These are phyloP conservation scores for Philypnodon macrostomus DNA, from an alignment of 2,797 vertebrate species.

Conservation along the genomic window DNA sequence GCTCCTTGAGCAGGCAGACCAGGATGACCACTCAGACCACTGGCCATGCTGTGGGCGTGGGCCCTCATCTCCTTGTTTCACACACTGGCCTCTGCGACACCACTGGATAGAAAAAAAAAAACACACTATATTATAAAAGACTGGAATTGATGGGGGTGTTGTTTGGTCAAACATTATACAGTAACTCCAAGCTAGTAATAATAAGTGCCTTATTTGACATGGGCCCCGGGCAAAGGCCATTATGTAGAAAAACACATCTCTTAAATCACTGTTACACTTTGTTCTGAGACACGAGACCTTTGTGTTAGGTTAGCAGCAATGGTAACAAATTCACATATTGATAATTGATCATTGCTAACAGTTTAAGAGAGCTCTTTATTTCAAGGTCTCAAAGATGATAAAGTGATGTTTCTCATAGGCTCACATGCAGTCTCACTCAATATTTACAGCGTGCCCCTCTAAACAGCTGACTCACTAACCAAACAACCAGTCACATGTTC, in stretches of 20 bases:
- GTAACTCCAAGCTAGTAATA: background rate
- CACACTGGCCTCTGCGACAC: slow-evolving; percentile 90
- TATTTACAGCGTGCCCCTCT: slow-evolving; percentile 6
- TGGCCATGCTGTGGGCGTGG: slow-evolving; percentile 82
- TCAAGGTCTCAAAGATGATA: background rate
- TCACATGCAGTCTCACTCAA: slow-evolving; percentile 4
- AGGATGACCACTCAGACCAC: slow-evolving; percentile 87
- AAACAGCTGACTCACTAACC: slow-evolving; percentile 29
- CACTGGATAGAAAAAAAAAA: slow-evolving; percentile 74
- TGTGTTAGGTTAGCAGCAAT: no score
- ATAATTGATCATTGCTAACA: no score
- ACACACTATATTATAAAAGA: slow-evolving; percentile 22
- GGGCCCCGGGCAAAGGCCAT: background rate
- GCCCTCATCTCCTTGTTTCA: slow-evolving; percentile 86
- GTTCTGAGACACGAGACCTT: background rate
- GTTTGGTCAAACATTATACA: slow-evolving; percentile 11
- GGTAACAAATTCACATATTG: no score
- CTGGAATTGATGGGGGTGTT: slow-evolving; percentile 26
- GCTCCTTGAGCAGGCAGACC: slow-evolving; percentile 86
- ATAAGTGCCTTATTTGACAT: background rate
- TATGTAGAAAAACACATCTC: background rate
- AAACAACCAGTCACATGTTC: slow-evolving; percentile 14
- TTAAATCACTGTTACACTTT: background rate
- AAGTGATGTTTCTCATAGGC: slow-evolving; percentile 6
- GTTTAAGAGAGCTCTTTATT: background rate